These are phyloP conservation scores for Pyrgus malvae DNA, from an alignment of 2,888 invertebrate genomes.

Conservation along the genomic window DNA sequence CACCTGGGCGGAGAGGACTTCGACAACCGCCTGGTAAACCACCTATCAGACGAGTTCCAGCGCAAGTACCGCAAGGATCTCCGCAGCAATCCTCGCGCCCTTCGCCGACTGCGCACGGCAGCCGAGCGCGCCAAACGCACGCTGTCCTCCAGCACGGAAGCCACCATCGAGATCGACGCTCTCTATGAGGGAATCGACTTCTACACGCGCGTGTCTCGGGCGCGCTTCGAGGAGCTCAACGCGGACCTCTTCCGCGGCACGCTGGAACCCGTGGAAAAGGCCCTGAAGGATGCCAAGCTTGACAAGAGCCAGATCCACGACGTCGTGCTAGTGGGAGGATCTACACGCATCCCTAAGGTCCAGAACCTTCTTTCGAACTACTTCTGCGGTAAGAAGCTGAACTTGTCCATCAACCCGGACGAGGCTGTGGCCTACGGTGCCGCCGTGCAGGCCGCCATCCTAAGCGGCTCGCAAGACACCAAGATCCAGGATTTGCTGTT, in stretches of 20 bases:
- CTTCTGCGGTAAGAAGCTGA: slow-evolving; percentile 85
- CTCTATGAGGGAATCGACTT: slow-evolving; percentile 84
- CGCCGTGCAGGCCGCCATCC: slow-evolving; percentile 85
- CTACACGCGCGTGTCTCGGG: slow-evolving; percentile 84
- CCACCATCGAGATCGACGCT: slow-evolving; percentile 85
- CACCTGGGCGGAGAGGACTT: slow-evolving; percentile 88
- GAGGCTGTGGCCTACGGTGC: slow-evolving; percentile 89
- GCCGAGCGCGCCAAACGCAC: slow-evolving; percentile 87
- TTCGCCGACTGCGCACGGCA: slow-evolving; percentile 85
- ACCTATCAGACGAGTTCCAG: slow-evolving; percentile 84
- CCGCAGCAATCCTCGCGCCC: slow-evolving; percentile 80
- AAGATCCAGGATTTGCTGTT: slow-evolving; percentile 83
- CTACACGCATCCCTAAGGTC: slow-evolving; percentile 87
- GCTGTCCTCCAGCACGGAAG: slow-evolving; percentile 86
- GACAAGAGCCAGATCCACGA: slow-evolving; percentile 87
- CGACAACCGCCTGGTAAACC: slow-evolving; percentile 80
- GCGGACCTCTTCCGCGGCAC: slow-evolving; percentile 85
- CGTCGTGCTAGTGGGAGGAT: slow-evolving; percentile 89
- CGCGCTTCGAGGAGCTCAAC: slow-evolving; percentile 86
- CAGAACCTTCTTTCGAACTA: slow-evolving; percentile 85
- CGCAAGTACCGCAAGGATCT: slow-evolving; percentile 85
- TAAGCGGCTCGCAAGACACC: slow-evolving; percentile 84
- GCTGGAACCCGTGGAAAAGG: slow-evolving; percentile 86
- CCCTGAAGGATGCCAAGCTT: slow-evolving; percentile 86
- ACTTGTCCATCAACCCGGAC: slow-evolving; percentile 87